phyloP scores from a whole-genome alignment of 2,888 invertebrate genomes.

The Nysson spinosus region DNA sequence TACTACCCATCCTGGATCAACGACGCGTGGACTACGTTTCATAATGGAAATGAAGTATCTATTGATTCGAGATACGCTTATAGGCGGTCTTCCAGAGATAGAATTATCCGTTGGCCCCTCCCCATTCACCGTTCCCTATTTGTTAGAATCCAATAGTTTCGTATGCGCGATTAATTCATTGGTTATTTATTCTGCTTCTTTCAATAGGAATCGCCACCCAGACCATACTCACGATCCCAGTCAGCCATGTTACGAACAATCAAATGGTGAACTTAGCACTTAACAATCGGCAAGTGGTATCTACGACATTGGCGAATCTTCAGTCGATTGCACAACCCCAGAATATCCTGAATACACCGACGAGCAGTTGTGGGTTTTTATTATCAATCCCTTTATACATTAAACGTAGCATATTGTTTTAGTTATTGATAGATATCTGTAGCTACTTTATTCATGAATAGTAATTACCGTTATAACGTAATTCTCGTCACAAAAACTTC shows the following conservation, averaged over 20 bases:
- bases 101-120: constrained; percentile 27
- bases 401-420: too few species aligned
- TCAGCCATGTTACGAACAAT: constrained; percentile 89
- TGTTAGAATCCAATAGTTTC: neutral
- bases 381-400: neutral
- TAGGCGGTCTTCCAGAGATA: constrained; percentile 20
- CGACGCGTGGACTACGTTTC: constrained; percentile 61
- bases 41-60: constrained; percentile 62
- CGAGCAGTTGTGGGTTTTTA: constrained; percentile 74
- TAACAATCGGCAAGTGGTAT: constrained; percentile 91
- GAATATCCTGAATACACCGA: constrained; percentile 80
- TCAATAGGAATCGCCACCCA: constrained; percentile 93
- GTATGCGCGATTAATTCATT: constrained; percentile 3
- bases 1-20: constrained; percentile 66
- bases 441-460: too few species aligned
- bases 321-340: constrained; percentile 88
- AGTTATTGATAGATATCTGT: too few species aligned
- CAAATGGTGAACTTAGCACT: constrained; percentile 89
- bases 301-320: constrained; percentile 89
- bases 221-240: constrained; percentile 96
- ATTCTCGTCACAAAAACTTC: too few species aligned
- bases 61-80: constrained; percentile 54
- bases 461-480: too few species aligned
- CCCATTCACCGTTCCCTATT: neutral
- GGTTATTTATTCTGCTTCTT: constrained; percentile 34